Conservation (phyloP, 1,140 invertebrate genomes). For the Pseudachorutes palmiensis region DNA sequence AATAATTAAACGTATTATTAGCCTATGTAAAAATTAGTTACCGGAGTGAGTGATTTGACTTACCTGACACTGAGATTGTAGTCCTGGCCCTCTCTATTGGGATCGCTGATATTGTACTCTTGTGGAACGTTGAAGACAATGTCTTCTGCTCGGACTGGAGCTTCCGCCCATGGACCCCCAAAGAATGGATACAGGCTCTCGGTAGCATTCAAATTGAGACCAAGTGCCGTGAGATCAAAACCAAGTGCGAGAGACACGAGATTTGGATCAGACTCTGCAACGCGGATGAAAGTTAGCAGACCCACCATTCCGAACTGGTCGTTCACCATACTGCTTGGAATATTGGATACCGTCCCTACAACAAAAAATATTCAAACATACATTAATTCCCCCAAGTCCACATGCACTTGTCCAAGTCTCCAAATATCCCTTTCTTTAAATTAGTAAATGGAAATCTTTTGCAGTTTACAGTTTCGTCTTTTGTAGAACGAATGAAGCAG, state of each 20-base stretch:
- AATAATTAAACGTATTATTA: constrained; percentile 15
- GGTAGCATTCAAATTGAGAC: constrained; percentile 93
- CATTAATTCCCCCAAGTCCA: background rate
- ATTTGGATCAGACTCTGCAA: constrained; percentile 92
- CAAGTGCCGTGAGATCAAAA: constrained; percentile 92
- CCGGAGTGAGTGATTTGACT: constrained; percentile 14
- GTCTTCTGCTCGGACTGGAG: constrained; percentile 94
- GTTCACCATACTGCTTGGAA: constrained; percentile 94
- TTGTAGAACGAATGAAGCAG: background rate
- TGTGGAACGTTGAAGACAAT: constrained; percentile 97
- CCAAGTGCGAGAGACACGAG: constrained; percentile 90
- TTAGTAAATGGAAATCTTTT: too few relatives aligned
- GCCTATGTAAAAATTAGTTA: too few relatives aligned
- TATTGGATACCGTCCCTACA: constrained; percentile 87
- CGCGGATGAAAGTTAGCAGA: constrained; percentile 90
- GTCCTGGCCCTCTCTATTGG: constrained; percentile 44
- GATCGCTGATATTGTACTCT: constrained; percentile 89
- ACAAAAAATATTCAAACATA: constrained; percentile 21
- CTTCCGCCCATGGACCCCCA: constrained; percentile 95
- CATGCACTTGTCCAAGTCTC: background rate
- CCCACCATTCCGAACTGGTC: constrained; percentile 99
- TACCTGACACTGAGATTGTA: constrained; percentile 61
- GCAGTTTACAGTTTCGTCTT: too few relatives aligned
- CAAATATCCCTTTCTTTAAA: too few relatives aligned
- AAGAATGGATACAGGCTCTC: constrained; percentile 96